Evolutionary conservation across 2,113 vertebrate genomes (phyloP).

Genomic region (Echinops telfairi): DNA sequence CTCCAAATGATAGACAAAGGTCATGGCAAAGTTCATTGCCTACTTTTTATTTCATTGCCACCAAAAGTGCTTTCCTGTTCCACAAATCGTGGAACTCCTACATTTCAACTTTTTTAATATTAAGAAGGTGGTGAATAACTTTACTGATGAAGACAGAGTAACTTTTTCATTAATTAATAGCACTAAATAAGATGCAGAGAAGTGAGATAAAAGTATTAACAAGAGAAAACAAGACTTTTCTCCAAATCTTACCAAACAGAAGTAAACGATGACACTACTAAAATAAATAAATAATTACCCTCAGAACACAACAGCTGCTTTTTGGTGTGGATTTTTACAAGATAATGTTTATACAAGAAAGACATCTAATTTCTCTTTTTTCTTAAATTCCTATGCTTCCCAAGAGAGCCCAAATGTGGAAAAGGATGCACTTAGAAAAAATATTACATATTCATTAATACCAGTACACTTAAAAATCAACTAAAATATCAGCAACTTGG

Average conservation of each 20-base stretch:
- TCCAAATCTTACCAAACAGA: neutral
- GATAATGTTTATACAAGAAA: conserved; percentile 61
- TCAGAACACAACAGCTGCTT: conserved; percentile 54
- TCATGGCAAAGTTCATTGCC: neutral
- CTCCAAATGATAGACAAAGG: neutral
- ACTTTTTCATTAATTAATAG: conserved; percentile 15
- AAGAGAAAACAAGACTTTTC: conserved; percentile 46
- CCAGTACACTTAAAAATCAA: conserved; percentile 60
- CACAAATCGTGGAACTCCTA: neutral
- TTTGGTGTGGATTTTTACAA: conserved; percentile 55
- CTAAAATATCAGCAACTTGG: conserved; percentile 36
- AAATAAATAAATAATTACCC: neutral
- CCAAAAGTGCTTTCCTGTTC: conserved; percentile 28
- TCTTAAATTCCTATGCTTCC: conserved; percentile 56
- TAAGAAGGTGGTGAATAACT: neutral
- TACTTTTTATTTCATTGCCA: neutral
- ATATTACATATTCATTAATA: conserved; percentile 49
- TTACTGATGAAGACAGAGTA: conserved; percentile 26
- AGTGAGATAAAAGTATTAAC: neutral
- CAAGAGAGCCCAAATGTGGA: conserved; percentile 25
- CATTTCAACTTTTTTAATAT: conserved; percentile 24
- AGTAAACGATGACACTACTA: conserved; percentile 49
- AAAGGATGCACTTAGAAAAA: conserved; percentile 51
- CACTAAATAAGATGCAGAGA: neutral
- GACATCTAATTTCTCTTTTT: conserved; percentile 64